These are phyloP conservation scores for Lithophane semibrunnea DNA, from an alignment of 2,888 invertebrate genomes.

Conservation along the genomic window DNA sequence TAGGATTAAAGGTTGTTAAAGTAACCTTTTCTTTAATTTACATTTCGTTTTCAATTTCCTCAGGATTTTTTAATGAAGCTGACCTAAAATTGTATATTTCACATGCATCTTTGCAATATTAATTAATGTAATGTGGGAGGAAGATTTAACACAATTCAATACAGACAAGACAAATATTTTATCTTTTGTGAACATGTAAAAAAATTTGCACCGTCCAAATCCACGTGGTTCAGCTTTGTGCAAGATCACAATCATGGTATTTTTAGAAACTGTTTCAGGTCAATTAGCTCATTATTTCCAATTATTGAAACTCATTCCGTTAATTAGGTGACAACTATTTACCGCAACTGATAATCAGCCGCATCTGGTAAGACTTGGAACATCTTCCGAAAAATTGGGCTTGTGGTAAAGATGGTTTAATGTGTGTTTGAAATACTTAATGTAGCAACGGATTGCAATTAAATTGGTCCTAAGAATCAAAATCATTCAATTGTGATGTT, in stretches of 20 bases:
- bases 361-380: conserved; percentile 5
- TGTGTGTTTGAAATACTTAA: not conserved
- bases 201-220: not conserved
- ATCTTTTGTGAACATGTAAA: conserved; percentile 7
- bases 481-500: conserved; percentile 9
- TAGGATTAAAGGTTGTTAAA: not conserved
- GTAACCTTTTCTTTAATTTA: too few species aligned
- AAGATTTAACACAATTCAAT: conserved; percentile 13
- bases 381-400: not conserved
- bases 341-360: not conserved
- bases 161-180: not conserved
- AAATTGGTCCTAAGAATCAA: conserved; percentile 10
- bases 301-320: conserved; percentile 13
- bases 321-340: conserved; percentile 17
- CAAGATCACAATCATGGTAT: conserved; percentile 15
- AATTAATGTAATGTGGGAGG: not conserved
- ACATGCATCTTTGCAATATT: not conserved
- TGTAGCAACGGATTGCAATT: conserved; percentile 5
- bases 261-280: conserved; percentile 29
- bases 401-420: not conserved
- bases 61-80: not conserved
- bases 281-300: conserved; percentile 5
- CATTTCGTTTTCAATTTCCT: not conserved
- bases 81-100: not conserved
- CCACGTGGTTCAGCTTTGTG: conserved; percentile 30